phyloP scores from a whole-genome alignment of 2,797 vertebrate genomes.

The Rhynchotus rufescens region DNA sequence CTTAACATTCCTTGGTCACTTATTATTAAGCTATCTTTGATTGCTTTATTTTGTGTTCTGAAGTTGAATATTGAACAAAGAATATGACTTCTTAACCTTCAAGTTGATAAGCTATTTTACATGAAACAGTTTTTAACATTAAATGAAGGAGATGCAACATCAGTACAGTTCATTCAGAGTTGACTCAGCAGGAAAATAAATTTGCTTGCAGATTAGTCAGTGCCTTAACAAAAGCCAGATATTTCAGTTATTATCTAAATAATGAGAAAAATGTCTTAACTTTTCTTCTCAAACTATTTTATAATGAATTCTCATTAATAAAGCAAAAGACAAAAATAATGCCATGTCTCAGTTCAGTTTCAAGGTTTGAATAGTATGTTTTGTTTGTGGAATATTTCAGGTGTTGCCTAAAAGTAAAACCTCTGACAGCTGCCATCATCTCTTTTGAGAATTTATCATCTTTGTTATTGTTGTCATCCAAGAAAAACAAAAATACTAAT shows the following conservation, averaged over 20 bases:
- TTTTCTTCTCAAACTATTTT: neutral
- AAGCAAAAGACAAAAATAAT: neutral
- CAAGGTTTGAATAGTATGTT: no score
- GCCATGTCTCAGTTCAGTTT: neutral
- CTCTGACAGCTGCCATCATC: neutral
- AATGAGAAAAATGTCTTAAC: neutral
- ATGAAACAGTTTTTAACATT: neutral
- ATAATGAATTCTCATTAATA: neutral
- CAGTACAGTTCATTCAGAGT: neutral
- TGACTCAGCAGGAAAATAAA: neutral
- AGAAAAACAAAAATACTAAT: neutral
- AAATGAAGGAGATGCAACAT: neutral
- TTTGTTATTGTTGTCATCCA: neutral
- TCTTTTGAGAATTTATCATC: no score
- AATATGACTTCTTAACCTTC: neutral
- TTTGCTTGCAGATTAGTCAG: neutral
- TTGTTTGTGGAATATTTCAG: neutral
- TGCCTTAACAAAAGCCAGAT: neutral
- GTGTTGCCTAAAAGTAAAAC: neutral
- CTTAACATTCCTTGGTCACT: neutral
- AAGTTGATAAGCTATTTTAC: neutral
- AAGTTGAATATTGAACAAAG: neutral
- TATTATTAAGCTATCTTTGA: neutral
- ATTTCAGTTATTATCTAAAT: neutral
- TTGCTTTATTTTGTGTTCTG: neutral